A percentile compares a stretch with the other conserved stretches of the same genome.
phyloP scores from a whole-genome alignment of 2,113 vertebrate genomes.

The Tautogolabrus adspersus region DNA sequence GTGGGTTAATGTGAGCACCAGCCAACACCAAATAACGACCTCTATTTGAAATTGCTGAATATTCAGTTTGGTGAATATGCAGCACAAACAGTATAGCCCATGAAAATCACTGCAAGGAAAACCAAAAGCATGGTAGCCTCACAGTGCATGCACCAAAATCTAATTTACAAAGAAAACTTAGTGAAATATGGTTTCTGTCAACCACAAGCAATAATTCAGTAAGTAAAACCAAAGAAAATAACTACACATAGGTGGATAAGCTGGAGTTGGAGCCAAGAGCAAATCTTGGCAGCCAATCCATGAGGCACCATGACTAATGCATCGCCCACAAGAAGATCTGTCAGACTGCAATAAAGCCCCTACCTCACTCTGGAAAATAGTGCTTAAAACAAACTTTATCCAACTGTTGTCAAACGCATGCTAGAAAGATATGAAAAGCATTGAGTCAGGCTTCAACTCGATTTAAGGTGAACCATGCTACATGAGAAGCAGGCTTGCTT shows the following conservation, averaged over 20 bases:
- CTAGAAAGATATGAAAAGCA: not conserved
- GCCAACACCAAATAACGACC: not conserved
- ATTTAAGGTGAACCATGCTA: not conserved
- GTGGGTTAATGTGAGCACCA: not conserved
- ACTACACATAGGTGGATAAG: conserved; percentile 29
- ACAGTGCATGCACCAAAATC: not conserved
- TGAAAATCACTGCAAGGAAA: not conserved
- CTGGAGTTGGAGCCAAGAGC: conserved; percentile 34
- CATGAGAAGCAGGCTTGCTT: not conserved
- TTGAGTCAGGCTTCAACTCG: not conserved
- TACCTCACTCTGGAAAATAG: not conserved
- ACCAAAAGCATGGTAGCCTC: not conserved
- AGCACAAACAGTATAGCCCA: not conserved
- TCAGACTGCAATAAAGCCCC: conserved; percentile 26
- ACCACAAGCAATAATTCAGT: conserved; percentile 12
- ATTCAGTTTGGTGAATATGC: not conserved
- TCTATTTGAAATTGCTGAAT: not conserved
- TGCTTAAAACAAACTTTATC: conserved; percentile 14
- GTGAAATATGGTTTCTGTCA: conserved; percentile 11
- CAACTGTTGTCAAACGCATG: conserved; percentile 21
- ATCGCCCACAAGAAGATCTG: conserved; percentile 50
- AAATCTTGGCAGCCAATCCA: conserved; percentile 39
- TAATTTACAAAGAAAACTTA: conserved; percentile 3
- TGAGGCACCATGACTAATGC: conserved; percentile 50
- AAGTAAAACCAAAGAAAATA: conserved; percentile 31